Conservation (phyloP, 2,113 vertebrate genomes). For the Cavia aperea region DNA sequence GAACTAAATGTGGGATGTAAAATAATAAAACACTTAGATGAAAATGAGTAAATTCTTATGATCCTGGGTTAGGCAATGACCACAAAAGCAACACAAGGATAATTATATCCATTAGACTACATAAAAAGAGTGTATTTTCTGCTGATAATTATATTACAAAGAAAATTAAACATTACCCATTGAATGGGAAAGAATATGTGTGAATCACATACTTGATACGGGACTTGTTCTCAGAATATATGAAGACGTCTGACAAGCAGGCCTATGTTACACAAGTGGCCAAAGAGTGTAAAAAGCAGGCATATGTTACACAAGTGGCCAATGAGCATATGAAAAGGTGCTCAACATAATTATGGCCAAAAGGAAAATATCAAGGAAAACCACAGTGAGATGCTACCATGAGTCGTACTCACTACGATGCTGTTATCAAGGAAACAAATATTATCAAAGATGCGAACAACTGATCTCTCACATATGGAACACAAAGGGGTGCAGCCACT, state of each 20-base stretch:
- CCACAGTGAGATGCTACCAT: background rate
- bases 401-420: background rate
- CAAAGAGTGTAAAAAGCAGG: background rate
- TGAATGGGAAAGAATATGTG: background rate
- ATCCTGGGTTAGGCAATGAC: background rate
- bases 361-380: background rate
- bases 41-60: background rate
- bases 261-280: background rate
- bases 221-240: background rate
- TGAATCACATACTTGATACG: background rate
- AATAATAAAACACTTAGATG: background rate
- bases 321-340: background rate
- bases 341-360: background rate
- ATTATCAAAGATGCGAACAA: background rate
- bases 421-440: background rate
- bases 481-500: background rate
- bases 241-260: background rate
- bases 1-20: background rate
- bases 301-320: background rate
- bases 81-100: background rate
- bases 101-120: background rate
- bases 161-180: background rate
- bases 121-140: background rate
- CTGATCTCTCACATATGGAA: background rate
- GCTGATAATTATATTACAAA: background rate